Conservation (phyloP, 2,888 invertebrate species). For the Craniophora ligustri region DNA sequence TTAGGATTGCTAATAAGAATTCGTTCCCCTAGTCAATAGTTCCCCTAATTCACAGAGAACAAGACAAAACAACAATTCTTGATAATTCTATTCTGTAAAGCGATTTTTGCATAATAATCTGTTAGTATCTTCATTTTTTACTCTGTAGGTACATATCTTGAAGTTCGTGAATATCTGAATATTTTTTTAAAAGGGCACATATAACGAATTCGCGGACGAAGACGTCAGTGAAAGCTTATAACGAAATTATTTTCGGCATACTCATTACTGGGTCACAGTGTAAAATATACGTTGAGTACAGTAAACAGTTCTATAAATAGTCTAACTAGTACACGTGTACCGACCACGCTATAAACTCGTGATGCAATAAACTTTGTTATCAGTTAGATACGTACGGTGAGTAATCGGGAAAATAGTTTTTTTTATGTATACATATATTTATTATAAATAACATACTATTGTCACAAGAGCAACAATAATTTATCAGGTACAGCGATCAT, state of each 20-base stretch:
- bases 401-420: slow-evolving; percentile 40
- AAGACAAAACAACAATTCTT: no score
- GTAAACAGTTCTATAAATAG: slow-evolving; percentile 45
- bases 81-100: no score
- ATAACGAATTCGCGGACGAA: not conserved
- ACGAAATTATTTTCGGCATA: slow-evolving; percentile 24
- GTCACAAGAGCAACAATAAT: no score
- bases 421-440: slow-evolving; percentile 8
- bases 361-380: slow-evolving; percentile 52
- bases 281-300: slow-evolving; percentile 28
- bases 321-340: slow-evolving; percentile 36
- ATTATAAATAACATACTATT: no score
- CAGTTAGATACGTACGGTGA: slow-evolving; percentile 47
- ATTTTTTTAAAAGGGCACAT: not conserved
- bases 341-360: slow-evolving; percentile 41
- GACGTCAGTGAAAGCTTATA: slow-evolving; percentile 1
- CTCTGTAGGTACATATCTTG: not conserved
- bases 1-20: no score
- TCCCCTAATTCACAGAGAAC: no score
- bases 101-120: no score
- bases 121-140: not conserved
- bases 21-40: no score
- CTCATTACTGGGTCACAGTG: slow-evolving; percentile 45
- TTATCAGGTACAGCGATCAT: no score
- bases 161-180: no score